A percentile compares a stretch with the other conserved stretches of the same genome.
Evolutionary conservation across 64 coral and sea anemone species (phyloP).

Genomic region (Pachyseris speciosa): DNA sequence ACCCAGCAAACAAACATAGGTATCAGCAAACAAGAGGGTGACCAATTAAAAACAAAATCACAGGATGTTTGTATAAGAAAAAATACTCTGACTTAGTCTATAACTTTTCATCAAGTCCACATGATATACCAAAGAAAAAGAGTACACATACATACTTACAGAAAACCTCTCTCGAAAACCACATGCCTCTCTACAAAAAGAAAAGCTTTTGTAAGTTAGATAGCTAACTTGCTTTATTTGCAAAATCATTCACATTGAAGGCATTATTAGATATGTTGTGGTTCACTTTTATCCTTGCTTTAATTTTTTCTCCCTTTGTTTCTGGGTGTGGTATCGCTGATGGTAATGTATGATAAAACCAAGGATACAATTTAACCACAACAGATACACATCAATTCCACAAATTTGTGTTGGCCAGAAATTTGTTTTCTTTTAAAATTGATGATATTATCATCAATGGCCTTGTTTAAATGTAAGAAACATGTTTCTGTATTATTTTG

Average conservation of each 20-base stretch:
- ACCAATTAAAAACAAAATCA: background rate
- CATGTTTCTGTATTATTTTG: too few species aligned
- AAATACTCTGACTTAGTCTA: constrained; percentile 13
- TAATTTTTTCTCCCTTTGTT: too few species aligned
- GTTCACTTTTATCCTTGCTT: too few species aligned
- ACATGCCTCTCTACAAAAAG: constrained; percentile 59
- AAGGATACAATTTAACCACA: too few species aligned
- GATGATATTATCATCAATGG: background rate
- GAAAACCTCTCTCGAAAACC: constrained; percentile 43
- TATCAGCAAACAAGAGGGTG: constrained; percentile 27
- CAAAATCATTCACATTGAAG: constrained; percentile 21
- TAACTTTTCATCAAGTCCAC: constrained; percentile 50
- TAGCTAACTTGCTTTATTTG: constrained; percentile 52
- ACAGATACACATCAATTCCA: constrained; percentile 8
- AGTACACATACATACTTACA: constrained; percentile 42
- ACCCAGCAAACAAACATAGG: constrained; percentile 40
- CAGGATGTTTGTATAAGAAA: constrained; percentile 7
- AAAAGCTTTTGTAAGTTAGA: constrained; percentile 40
- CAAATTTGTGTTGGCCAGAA: background rate
- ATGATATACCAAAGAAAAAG: background rate
- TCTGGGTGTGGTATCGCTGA: too few species aligned
- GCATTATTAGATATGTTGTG: background rate
- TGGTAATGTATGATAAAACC: too few species aligned
- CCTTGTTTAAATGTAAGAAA: background rate
- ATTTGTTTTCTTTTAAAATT: background rate